Evolutionary conservation across 1,140 invertebrate species (phyloP), one percentile per base, ranked within the genome.

Genomic region (Adelges cooleyi): DNA sequence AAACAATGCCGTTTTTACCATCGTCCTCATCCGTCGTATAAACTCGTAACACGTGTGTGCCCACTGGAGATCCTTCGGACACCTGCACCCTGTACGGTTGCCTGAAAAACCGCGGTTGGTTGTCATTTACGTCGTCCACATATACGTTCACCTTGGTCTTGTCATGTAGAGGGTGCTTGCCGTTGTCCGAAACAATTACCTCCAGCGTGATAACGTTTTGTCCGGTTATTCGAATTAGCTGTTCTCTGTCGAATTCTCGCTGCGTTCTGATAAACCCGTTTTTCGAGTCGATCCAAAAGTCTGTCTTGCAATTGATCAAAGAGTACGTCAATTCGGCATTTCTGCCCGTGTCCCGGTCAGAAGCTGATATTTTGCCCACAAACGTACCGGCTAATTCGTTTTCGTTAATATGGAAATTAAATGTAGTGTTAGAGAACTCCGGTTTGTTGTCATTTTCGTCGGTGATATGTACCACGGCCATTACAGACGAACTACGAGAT

Each of bases 401-500:
- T 77, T 95, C 92, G n/a, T 83, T 80, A 6, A 94, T 81, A 73
- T 82, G 84, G 72, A 93, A 92, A 42, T 83, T 84, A 72, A 92
- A 92, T 3, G 87, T 92, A 5, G 82, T 82, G 70, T 93, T 93
- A 1, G 82, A 86, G 73, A 92, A 92, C 71, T 87, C 81, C 0
- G 95, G 95, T 17, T 85, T 81, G 73, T 98, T 97, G 74, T 98
- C 95, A 74, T 98, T 98, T 74, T 93, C 93, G 76, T 98, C 95
- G 33, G 92, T 84, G 2, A 98, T 84, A 72, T 95, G 88, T 46
- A 98, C 86, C 2, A 92, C 84, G 0, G 97, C 83, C 1, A 89
- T 85, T 0, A 92, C 89, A 5, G 86, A 80, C 0, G 91, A 91
- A 42, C 84, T 87, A 68, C 90, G 78, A 2, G 82, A 77, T 1